phyloP scores from a whole-genome alignment of 92 coral and sea anemone species.

The Bergia sp. region DNA sequence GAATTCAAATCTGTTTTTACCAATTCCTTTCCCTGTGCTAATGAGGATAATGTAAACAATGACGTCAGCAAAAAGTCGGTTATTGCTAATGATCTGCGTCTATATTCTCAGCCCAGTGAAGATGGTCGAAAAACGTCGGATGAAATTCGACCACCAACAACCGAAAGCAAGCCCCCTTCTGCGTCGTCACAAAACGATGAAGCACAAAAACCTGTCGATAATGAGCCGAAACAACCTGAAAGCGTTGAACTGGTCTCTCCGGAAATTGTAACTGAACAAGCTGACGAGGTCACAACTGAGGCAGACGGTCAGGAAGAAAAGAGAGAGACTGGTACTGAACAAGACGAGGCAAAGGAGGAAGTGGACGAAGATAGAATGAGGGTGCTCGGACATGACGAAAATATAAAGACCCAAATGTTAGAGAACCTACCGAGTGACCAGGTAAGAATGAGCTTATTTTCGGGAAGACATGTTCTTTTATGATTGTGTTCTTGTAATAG shows the following conservation, averaged over 20 bases:
- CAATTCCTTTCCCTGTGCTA: too few species aligned
- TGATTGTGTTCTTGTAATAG: too few species aligned
- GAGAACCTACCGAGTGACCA: constrained; percentile 72
- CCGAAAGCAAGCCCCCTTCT: background rate
- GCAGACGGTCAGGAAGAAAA: constrained; percentile 20
- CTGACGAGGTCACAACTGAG: constrained; percentile 37
- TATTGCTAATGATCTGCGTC: background rate
- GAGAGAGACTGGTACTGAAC: constrained; percentile 44
- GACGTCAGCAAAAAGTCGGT: too few species aligned
- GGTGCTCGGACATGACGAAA: constrained; percentile 94
- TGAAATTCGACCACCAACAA: constrained; percentile 14
- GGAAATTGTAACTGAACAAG: constrained; percentile 52
- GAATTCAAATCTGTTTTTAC: too few species aligned
- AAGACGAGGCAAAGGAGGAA: constrained; percentile 23
- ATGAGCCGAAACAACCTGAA: background rate
- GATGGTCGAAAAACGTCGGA: constrained; percentile 43
- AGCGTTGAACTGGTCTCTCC: constrained; percentile 34
- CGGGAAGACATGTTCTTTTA: too few species aligned
- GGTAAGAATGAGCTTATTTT: constrained; percentile 31
- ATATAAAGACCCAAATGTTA: constrained; percentile 75
- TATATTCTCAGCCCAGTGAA: constrained; percentile 39
- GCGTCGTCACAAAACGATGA: background rate
- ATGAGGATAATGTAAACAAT: too few species aligned
- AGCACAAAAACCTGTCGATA: background rate
- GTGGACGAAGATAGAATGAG: constrained; percentile 81